phyloP scores from a whole-genome alignment of 2,113 vertebrate species.

The zebrafish (Danio rerio) region DNA sequence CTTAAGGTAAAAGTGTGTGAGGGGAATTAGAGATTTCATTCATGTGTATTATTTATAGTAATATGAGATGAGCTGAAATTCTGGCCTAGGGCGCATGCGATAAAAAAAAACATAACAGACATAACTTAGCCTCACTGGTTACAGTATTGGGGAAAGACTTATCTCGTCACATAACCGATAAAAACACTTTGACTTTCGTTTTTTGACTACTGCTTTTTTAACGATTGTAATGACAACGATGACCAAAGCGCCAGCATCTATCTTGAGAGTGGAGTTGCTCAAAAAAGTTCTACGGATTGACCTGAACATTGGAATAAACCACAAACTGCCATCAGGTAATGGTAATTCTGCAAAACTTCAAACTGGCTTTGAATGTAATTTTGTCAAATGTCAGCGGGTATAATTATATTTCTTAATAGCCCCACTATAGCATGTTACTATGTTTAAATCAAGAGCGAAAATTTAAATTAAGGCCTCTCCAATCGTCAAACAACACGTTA shows the following conservation, averaged over 20 bases:
- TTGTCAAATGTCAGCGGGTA: slow-evolving; percentile 92
- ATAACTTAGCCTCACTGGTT: slow-evolving; percentile 81
- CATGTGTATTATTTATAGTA: background rate
- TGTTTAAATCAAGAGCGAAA: slow-evolving; percentile 70
- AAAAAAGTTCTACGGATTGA: slow-evolving; percentile 91
- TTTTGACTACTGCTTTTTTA: too few relatives aligned
- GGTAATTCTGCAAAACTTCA: slow-evolving; percentile 99
- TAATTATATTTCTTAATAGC: slow-evolving; percentile 68
- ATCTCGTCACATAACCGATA: slow-evolving; percentile 72
- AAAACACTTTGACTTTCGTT: too few relatives aligned
- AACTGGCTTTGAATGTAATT: slow-evolving; percentile 96
- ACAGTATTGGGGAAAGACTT: slow-evolving; percentile 84
- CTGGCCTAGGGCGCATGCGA: slow-evolving; percentile 69
- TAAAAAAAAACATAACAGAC: slow-evolving; percentile 75
- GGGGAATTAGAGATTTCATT: background rate
- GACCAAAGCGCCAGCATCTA: slow-evolving; percentile 86
- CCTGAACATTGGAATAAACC: slow-evolving; percentile 98
- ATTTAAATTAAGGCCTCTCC: background rate
- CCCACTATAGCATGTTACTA: slow-evolving; percentile 71
- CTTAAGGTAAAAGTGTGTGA: slow-evolving; percentile 4
- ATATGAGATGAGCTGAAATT: background rate
- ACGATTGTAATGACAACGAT: too few relatives aligned
- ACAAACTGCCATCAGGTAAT: slow-evolving; percentile 98
- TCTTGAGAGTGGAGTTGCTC: slow-evolving; percentile 92
- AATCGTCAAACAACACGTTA: slow-evolving; percentile 75